Conservation (phyloP, 2,888 invertebrate genomes). For the Pristionchus mayeri region DNA sequence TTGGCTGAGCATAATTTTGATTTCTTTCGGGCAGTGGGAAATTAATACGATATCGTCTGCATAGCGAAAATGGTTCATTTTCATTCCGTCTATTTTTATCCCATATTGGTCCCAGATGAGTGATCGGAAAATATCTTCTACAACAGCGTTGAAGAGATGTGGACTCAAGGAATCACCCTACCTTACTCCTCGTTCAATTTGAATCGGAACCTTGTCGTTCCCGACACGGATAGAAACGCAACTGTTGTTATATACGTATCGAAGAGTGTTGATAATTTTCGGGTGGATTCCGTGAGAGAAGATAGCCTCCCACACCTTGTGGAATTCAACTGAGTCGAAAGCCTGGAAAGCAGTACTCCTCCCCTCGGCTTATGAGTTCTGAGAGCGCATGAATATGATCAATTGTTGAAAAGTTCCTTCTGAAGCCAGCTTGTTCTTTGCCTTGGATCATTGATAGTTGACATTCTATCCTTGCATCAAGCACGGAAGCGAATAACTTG, state of each 20-base stretch:
- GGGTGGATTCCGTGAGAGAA: neutral
- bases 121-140: neutral
- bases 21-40: neutral
- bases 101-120: neutral
- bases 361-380: slow-evolving; percentile 25
- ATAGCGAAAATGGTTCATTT: neutral
- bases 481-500: no score
- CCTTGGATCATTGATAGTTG: no score
- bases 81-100: neutral
- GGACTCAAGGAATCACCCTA: neutral
- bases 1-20: neutral
- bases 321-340: no score
- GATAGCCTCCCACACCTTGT: neutral
- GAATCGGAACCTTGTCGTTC: neutral
- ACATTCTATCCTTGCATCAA: no score
- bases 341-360: slow-evolving; percentile 46
- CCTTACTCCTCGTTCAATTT: neutral
- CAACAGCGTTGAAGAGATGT: neutral
- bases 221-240: neutral
- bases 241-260: neutral
- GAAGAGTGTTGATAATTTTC: neutral
- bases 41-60: neutral
- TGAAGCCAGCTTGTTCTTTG: no score
- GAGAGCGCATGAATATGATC: no score
- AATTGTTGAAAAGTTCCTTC: no score